These are phyloP conservation scores for Cydia splendana DNA, from an alignment of 1,140 invertebrate genomes.

Conservation along the genomic window DNA sequence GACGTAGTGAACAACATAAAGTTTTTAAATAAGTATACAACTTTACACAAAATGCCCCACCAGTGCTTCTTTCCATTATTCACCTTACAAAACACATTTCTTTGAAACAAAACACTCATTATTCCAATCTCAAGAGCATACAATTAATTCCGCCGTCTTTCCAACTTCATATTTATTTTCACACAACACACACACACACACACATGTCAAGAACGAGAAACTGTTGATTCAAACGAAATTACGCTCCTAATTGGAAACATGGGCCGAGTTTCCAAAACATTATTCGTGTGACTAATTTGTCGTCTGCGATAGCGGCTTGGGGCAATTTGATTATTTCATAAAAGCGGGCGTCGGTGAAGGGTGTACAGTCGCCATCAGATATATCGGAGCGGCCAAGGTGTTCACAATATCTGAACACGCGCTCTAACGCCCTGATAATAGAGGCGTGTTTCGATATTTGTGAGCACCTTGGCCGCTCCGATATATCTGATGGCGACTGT, in stretches of 20 bases:
- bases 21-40: too few species aligned
- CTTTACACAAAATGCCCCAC: too few species aligned
- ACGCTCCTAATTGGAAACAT: constrained; percentile 33
- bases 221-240: constrained; percentile 34
- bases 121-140: neutral
- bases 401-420: too few species aligned
- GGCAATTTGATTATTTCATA: constrained; percentile 33
- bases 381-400: too few species aligned
- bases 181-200: constrained; percentile 11
- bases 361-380: too few species aligned
- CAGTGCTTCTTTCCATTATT: too few species aligned
- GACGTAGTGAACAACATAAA: too few species aligned
- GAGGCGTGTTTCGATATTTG: too few species aligned
- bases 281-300: constrained; percentile 35
- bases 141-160: neutral
- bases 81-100: neutral
- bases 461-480: too few species aligned
- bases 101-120: neutral
- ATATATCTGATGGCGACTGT: too few species aligned
- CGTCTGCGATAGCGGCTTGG: constrained; percentile 4
- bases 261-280: constrained; percentile 35
- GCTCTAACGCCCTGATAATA: too few species aligned
- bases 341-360: constrained; percentile 17
- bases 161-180: constrained; percentile 10
- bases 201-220: constrained; percentile 22